Evolutionary conservation across 2,888 invertebrate species (phyloP).

Genomic region (Phrixothrix hirtus): DNA sequence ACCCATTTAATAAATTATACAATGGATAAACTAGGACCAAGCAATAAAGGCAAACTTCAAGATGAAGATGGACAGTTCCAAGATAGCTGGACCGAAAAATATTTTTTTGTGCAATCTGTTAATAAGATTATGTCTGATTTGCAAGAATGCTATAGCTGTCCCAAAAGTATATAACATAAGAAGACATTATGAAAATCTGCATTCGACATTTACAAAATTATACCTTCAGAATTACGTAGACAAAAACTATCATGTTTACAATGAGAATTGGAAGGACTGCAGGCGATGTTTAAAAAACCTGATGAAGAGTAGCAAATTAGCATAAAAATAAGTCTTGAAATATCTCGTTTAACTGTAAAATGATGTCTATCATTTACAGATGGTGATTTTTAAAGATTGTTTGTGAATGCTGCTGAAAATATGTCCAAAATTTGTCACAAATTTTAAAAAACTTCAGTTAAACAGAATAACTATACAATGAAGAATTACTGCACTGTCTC

Average conservation of each 20-base stretch:
- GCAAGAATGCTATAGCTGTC: neutral
- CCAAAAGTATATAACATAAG: neutral
- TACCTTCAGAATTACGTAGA: no score
- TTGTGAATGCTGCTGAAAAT: neutral
- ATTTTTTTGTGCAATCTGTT: slow-evolving; percentile 2
- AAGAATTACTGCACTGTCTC: no score
- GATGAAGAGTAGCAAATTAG: slow-evolving; percentile 4
- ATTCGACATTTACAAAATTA: no score
- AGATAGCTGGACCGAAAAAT: no score
- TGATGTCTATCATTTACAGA: neutral
- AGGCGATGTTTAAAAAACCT: slow-evolving; percentile 12
- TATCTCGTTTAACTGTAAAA: slow-evolving; percentile 1
- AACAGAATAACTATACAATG: neutral
- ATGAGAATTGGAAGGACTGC: neutral
- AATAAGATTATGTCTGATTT: neutral
- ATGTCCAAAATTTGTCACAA: no score
- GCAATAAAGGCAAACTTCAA: no score
- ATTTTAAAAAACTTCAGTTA: neutral
- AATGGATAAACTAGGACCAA: no score
- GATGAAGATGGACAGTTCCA: no score
- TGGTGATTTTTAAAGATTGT: no score
- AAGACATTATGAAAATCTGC: no score
- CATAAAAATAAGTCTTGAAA: no score
- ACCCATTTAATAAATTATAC: slow-evolving; percentile 2
- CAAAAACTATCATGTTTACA: no score